Conservation (phyloP, 2,888 invertebrate genomes). For the Arenicola marina region DNA sequence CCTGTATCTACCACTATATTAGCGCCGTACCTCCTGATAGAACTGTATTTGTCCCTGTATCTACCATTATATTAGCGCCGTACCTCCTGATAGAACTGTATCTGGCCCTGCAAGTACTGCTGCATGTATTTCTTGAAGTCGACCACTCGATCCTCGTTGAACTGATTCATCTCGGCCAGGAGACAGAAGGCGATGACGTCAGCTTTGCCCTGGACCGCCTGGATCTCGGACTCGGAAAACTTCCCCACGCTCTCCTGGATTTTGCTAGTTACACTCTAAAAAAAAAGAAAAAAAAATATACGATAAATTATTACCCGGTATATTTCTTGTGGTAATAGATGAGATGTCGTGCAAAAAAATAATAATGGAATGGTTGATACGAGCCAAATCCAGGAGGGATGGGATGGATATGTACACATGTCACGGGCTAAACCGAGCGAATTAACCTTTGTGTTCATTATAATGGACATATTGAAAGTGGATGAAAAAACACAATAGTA, state of each 20-base stretch:
- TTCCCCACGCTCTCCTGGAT: slow-evolving; percentile 72
- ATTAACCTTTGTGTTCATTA: too few relatives aligned
- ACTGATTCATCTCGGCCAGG: slow-evolving; percentile 92
- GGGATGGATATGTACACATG: background rate
- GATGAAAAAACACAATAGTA: background rate
- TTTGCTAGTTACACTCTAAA: slow-evolving; percentile 34
- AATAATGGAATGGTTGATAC: background rate
- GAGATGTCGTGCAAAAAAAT: background rate
- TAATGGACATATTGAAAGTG: too few relatives aligned
- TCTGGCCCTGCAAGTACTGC: slow-evolving; percentile 84
- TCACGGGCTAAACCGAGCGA: background rate
- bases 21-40: too few relatives aligned
- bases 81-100: slow-evolving; percentile 86
- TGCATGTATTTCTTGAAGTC: slow-evolving; percentile 87
- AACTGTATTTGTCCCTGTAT: too few relatives aligned
- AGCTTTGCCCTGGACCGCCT: slow-evolving; percentile 80
- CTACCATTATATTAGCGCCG: too few relatives aligned
- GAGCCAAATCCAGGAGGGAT: slow-evolving; percentile 2
- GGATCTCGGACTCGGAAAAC: slow-evolving; percentile 79
- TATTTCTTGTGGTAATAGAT: background rate
- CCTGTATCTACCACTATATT: too few relatives aligned
- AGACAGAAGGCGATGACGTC: slow-evolving; percentile 92
- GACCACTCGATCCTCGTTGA: slow-evolving; percentile 81
- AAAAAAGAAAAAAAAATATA: background rate
- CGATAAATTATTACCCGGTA: background rate